Base-by-base conservation (phyloP, 2,888 invertebrate genomes). In the Drosophila hamatofila region DNA sequence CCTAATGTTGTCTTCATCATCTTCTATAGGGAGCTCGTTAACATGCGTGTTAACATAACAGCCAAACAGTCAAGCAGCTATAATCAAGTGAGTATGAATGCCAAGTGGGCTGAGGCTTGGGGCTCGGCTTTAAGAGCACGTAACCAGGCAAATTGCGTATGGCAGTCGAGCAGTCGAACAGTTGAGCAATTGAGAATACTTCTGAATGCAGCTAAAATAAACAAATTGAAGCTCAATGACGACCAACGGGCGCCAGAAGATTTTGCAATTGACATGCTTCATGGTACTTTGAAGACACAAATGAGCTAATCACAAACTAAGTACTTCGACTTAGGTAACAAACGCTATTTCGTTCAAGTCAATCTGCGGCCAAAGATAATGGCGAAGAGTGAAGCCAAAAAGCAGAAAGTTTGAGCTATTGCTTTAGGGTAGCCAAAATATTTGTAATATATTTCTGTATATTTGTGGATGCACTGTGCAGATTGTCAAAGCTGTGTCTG, bases 1-100 rank as follows among this genome's bases (percentile, higher is more conserved):
- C 51, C 54, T 54, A 68, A 52, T 75, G 55, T 57, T 56, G 58
- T 49, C 62, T 62, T 72, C 77, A 44, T 66, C 49, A 49, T 30
- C 49, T 49, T 49, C 49, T 62, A 60, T 54, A 52, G 64, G 61
- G 52, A 52, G 68, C 75, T 52, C 56, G 72, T 83, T 80, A 78
- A 74, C 83, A 86, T 66, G 81, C 81, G 78, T 83, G 84, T 72
- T 80, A 86, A 80, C 87, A 78, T 69, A 72, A 73, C 56, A 55
- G n/a, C 61, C 42, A 30, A 30, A 9, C 2, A 30, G 27, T 9
- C 30, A 30, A 30, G 9, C 30, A 30, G 30, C 30, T 30, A 30
- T 11, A 30, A 30, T 30, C 30, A 11, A 30, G 3, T 30, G 30
- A 30, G 30, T 30, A 30, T 30, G 30, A 30, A 30, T 30, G 30